Evolutionary conservation across 2,888 invertebrate genomes (phyloP), one percentile per base, ranked within the genome.

Genomic region (Hemicrepidius hirtus): DNA sequence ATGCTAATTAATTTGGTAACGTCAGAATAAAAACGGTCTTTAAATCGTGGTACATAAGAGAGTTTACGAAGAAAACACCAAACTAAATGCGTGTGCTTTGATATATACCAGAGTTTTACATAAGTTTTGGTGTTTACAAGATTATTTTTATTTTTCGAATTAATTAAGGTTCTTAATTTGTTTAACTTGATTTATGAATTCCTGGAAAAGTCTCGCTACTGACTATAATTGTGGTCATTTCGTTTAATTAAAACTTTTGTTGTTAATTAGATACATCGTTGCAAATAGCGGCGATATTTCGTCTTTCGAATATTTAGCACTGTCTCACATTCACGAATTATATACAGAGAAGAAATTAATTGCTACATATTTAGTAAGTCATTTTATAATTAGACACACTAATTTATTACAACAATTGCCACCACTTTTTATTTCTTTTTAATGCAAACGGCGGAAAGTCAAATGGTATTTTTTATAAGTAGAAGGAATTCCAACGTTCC

Each of bases 1-100:
- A 72, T 72, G 72, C 68, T 72, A 72, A 72, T 72, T 72, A 72
- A 72, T 72, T 68, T 72, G 68, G 68, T 63, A 59, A 66, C 59
- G 71, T 60, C 62, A 28, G 50, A 37, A 68, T 68, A 62, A 72
- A 70, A 68, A 44, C 37, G 18, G 72, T 55, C 68, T 66, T 60
- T 66, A 66, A 64, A 64, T 55, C 63, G 63, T 57, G 20, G 13
- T 50, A 13, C 64, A 57, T 69, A 64, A 69, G 64, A 41, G 37
- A 46, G 46, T 13, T 41, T 20, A 4, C 49, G 35, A 21, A 37
- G 32, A 16, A 44, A 49, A 28, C 20, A 16, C 35, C 63, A 24
- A 64, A 28, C 32, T 24, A 55, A 69, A 63, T 69, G 55, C 59
- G 66, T 50, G 66, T 41, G 28, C 71, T 71, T 62, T 63, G 62